phyloP scores from a whole-genome alignment of 2,113 vertebrate genomes.

The Otus sunia region DNA sequence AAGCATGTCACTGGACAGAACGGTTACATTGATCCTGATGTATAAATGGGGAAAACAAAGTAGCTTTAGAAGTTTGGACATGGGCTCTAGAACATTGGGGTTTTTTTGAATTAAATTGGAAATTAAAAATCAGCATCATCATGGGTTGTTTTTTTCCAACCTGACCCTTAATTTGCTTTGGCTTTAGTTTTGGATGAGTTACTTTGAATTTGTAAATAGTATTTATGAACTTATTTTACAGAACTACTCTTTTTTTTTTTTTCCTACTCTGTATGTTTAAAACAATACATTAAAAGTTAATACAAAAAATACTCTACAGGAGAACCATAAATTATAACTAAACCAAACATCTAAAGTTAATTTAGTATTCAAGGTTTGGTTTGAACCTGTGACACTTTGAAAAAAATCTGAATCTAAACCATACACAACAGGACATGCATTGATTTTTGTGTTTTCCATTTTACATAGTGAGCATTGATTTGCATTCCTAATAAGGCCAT shows the following conservation, averaged over 20 bases:
- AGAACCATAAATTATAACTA: neutral
- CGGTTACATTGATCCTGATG: neutral
- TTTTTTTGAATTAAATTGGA: neutral
- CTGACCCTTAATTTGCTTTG: neutral
- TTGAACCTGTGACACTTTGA: constrained; percentile 1
- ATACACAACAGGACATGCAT: constrained; percentile 23
- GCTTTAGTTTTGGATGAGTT: neutral
- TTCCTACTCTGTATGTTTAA: neutral
- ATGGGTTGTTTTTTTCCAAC: neutral
- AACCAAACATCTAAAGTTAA: neutral
- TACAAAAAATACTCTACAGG: neutral
- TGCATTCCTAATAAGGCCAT: constrained; percentile 55
- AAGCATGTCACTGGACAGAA: neutral
- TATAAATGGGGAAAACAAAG: neutral
- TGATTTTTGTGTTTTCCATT: constrained; percentile 63
- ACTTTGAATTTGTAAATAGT: neutral
- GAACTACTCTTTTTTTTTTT: neutral
- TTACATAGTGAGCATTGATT: constrained; percentile 61
- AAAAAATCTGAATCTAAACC: constrained; percentile 24
- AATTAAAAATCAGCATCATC: neutral
- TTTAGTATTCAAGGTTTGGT: constrained; percentile 25
- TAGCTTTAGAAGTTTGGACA: neutral
- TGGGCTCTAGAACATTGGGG: neutral
- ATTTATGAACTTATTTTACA: neutral
- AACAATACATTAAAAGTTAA: neutral